phyloP scores from a whole-genome alignment of 2,113 vertebrate species.

The Rhynchopsitta pachyrhyncha region DNA sequence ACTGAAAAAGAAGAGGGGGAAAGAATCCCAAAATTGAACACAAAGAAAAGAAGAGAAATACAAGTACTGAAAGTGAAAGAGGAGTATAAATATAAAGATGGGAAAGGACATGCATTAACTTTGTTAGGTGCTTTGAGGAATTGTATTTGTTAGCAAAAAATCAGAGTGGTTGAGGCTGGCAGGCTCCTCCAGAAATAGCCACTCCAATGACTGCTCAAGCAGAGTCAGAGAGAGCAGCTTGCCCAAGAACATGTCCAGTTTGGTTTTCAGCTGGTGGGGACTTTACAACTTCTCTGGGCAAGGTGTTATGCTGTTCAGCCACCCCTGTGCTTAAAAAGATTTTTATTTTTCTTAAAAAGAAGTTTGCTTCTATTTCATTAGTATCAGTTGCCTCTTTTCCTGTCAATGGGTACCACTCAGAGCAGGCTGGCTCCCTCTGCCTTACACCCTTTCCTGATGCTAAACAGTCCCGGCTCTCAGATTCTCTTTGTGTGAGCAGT shows the following conservation, averaged over 20 bases:
- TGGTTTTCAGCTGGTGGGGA: neutral
- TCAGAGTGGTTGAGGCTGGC: neutral
- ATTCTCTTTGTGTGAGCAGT: neutral
- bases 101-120: neutral
- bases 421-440: neutral
- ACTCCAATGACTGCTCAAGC: neutral
- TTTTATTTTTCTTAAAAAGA: neutral
- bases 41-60: neutral
- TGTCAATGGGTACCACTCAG: neutral
- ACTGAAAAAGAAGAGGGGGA: neutral
- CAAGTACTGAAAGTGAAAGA: neutral
- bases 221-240: neutral
- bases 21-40: neutral
- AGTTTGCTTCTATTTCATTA: neutral
- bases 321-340: neutral
- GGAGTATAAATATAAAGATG: neutral
- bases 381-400: neutral
- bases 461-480: neutral
- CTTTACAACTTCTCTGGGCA: neutral
- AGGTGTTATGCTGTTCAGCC: neutral
- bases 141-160: neutral
- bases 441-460: neutral
- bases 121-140: neutral
- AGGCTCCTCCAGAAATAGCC: neutral
- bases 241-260: neutral